These are phyloP conservation scores for Pilophorus perplexus DNA, from an alignment of 2,888 invertebrate genomes.

Conservation along the genomic window DNA sequence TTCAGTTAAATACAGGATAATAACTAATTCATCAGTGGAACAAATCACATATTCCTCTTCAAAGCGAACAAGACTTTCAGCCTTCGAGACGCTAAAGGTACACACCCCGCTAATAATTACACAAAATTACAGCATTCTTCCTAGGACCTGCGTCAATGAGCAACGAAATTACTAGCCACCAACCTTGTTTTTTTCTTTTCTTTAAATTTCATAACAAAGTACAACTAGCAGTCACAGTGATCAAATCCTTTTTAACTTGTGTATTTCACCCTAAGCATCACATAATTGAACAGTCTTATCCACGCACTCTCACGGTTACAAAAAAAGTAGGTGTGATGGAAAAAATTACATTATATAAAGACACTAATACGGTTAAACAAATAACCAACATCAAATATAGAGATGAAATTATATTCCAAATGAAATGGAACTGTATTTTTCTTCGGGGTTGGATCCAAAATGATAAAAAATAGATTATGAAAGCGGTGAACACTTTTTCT, in stretches of 20 bases:
- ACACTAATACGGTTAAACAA: not conserved
- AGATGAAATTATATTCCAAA: not conserved
- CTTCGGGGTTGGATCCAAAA: not conserved
- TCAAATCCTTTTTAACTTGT: constrained; percentile 1
- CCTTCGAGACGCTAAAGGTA: not conserved
- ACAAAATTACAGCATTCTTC: no score
- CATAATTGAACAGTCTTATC: constrained; percentile 26
- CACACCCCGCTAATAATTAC: not conserved
- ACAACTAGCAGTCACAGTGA: constrained; percentile 17
- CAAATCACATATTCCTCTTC: constrained; percentile 10
- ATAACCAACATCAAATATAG: not conserved
- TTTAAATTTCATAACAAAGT: not conserved
- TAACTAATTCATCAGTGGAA: constrained; percentile 12
- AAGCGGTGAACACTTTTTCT: not conserved
- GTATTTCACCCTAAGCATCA: constrained; percentile 15
- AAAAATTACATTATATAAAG: no score
- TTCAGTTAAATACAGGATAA: constrained; percentile 27
- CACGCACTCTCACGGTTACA: constrained; percentile 14
- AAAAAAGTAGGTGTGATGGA: no score
- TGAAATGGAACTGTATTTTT: not conserved
- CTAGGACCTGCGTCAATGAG: no score
- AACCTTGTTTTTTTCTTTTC: no score
- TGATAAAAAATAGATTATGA: not conserved
- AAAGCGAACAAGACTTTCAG: not conserved
- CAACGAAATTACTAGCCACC: not conserved